These are phyloP conservation scores for Sorex araneus DNA, from an alignment of 2,113 vertebrate genomes.

Conservation along the genomic window DNA sequence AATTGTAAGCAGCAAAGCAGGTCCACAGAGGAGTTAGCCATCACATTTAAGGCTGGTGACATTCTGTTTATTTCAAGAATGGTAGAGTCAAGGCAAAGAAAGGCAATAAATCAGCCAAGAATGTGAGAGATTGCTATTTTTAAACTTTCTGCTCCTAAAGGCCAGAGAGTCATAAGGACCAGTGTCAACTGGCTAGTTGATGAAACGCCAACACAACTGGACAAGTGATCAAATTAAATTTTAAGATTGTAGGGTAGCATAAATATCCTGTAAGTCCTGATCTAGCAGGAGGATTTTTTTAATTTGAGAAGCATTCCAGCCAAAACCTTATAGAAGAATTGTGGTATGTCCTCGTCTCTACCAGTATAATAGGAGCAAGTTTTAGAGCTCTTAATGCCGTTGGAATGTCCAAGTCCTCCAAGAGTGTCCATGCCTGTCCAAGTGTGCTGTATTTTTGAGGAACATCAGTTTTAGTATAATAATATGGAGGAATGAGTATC, in stretches of 20 bases:
- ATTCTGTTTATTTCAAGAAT: neutral
- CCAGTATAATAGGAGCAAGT: neutral
- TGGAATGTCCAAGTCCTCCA: neutral
- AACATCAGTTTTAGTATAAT: neutral
- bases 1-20: neutral
- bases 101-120: neutral
- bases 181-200: neutral
- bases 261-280: constrained; percentile 33
- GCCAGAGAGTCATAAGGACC: neutral
- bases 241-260: neutral
- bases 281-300: neutral
- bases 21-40: neutral
- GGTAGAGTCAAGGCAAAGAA: constrained; percentile 2
- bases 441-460: neutral
- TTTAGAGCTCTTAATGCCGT: neutral
- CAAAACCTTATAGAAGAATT: neutral
- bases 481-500: neutral
- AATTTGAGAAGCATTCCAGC: neutral
- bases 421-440: neutral
- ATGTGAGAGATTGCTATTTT: neutral
- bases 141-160: neutral
- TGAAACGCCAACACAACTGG: neutral
- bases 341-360: neutral
- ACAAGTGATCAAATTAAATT: neutral
- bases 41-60: neutral